Conservation (phyloP, 2,888 invertebrate genomes). For the Bruchidius siliquastri region DNA sequence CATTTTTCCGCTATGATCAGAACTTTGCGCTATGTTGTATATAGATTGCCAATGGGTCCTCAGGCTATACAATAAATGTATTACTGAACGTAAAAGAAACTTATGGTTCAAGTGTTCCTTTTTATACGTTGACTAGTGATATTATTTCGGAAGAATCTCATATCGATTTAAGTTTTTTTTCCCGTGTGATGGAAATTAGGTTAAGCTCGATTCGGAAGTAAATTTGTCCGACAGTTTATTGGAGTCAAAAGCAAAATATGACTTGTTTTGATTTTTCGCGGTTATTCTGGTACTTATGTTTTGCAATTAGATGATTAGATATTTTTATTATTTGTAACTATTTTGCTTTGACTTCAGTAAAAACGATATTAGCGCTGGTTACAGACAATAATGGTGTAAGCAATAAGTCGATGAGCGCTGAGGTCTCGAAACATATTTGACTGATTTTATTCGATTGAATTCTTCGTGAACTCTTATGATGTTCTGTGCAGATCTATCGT, state of each 20-base stretch:
- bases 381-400: background rate
- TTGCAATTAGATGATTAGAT: background rate
- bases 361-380: background rate
- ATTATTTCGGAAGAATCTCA: background rate
- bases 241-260: background rate
- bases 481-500: too few species aligned
- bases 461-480: too few species aligned
- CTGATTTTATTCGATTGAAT: background rate
- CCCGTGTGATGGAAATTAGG: background rate
- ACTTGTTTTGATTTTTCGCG: background rate
- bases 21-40: too few species aligned
- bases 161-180: background rate
- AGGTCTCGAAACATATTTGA: background rate
- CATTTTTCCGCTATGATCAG: too few species aligned
- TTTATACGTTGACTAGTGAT: background rate
- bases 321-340: background rate
- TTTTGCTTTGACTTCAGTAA: background rate
- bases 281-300: background rate
- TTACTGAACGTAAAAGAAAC: background rate
- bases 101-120: conserved; percentile 2
- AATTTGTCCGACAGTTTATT: background rate
- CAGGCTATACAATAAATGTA: background rate
- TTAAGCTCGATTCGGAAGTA: background rate
- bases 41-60: background rate
- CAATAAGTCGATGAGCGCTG: background rate